Evolutionary conservation across 1,140 invertebrate species (phyloP).

Genomic region (Aphaenogaster rudis): DNA sequence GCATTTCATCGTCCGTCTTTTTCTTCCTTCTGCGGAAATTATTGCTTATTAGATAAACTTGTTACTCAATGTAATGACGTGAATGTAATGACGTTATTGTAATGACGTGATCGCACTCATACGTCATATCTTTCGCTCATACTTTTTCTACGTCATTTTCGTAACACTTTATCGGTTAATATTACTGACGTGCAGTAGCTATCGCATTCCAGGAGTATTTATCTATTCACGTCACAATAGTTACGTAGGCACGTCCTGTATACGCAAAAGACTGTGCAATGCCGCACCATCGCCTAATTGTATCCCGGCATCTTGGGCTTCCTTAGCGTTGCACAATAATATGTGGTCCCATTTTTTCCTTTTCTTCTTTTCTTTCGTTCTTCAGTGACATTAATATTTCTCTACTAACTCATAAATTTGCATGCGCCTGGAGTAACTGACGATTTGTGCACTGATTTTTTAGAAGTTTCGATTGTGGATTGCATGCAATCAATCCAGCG

Average conservation of each 20-base stretch:
- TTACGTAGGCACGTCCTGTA: slow-evolving; percentile 14
- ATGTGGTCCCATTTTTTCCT: background rate
- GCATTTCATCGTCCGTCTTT: background rate
- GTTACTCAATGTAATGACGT: background rate
- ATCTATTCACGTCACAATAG: slow-evolving; percentile 49
- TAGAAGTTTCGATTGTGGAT: background rate
- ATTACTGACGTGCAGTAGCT: background rate
- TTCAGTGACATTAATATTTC: background rate
- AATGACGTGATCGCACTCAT: background rate
- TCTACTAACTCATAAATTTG: background rate
- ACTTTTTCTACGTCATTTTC: background rate
- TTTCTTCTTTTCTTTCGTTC: background rate
- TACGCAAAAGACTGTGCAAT: slow-evolving; percentile 45
- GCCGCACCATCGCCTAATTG: slow-evolving; percentile 24
- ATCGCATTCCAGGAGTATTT: slow-evolving; percentile 34
- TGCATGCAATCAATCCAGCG: background rate
- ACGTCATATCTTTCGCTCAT: background rate
- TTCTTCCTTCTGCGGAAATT: background rate
- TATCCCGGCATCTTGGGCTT: slow-evolving; percentile 18
- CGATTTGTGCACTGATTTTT: background rate
- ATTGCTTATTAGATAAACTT: background rate
- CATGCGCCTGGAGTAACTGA: background rate
- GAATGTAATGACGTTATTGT: background rate
- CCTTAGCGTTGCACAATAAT: slow-evolving; percentile 22
- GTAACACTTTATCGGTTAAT: background rate